phyloP scores from a whole-genome alignment of 1,140 invertebrate genomes.

The Euglossa dilemma region DNA sequence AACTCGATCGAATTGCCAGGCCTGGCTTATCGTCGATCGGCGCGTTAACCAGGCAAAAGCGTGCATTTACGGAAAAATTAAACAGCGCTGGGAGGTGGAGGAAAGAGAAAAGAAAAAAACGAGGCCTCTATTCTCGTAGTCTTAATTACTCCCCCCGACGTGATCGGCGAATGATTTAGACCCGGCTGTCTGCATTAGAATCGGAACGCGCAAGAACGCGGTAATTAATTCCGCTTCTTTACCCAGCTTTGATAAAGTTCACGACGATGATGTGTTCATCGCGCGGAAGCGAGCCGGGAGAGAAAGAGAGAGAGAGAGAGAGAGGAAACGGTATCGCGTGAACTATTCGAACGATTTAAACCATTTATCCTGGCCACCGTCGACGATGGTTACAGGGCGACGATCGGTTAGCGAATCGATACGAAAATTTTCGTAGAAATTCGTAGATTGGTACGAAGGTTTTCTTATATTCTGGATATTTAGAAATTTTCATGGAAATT shows the following conservation, averaged over 20 bases:
- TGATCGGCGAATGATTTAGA: slow-evolving; percentile 35
- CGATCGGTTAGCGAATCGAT: no score
- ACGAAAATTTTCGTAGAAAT: no score
- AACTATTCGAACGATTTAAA: not conserved
- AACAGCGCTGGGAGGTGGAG: slow-evolving; percentile 14
- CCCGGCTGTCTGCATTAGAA: not conserved
- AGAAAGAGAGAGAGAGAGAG: not conserved
- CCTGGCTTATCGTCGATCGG: slow-evolving; percentile 54
- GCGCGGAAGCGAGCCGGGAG: not conserved
- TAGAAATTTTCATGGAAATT: no score
- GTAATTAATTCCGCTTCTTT: slow-evolving; percentile 35
- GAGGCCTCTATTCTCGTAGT: slow-evolving; percentile 24
- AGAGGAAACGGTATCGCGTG: not conserved
- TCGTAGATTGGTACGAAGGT: no score
- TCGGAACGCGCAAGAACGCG: not conserved
- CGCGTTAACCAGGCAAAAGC: slow-evolving; percentile 38
- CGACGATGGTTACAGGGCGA: no score
- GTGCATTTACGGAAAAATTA: slow-evolving; percentile 56
- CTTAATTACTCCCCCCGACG: slow-evolving; percentile 58
- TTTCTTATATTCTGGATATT: no score
- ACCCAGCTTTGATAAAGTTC: slow-evolving; percentile 21
- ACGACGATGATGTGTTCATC: slow-evolving; percentile 16
- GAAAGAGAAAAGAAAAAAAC: not conserved
- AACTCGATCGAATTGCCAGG: slow-evolving; percentile 48
- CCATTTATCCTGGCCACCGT: not conserved